Conservation (phyloP, 2,113 vertebrate species). For the Fregata magnificens region DNA sequence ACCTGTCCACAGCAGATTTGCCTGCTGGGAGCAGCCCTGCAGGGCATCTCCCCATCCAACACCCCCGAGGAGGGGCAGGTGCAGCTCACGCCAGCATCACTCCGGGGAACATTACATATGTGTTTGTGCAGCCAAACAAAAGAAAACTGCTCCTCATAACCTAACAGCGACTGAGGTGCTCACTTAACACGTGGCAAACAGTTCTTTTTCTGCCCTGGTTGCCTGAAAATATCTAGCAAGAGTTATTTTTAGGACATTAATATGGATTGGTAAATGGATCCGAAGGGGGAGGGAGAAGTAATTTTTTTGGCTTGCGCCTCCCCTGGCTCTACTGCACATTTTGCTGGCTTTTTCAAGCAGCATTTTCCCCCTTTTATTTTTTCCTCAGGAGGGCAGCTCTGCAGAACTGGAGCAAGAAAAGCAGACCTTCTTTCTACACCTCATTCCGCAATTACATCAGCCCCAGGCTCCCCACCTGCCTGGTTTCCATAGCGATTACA, state of each 20-base stretch:
- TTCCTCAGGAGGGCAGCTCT: not conserved
- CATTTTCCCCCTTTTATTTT: not conserved
- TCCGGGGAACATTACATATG: not conserved
- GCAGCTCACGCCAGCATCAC: accelerated
- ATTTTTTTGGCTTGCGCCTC: not conserved
- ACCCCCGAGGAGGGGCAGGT: too few relatives aligned
- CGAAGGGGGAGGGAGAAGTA: not conserved
- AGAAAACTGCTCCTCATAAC: not conserved
- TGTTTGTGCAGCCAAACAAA: accelerated
- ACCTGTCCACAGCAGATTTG: not conserved
- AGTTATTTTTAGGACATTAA: slow-evolving; percentile 50
- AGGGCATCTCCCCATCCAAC: not conserved
- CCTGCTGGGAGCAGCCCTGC: not conserved
- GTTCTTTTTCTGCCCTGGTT: not conserved
- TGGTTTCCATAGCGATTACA: slow-evolving; percentile 74
- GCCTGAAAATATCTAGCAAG: not conserved
- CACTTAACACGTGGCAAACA: not conserved
- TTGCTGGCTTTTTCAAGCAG: not conserved
- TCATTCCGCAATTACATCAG: slow-evolving; percentile 71
- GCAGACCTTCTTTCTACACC: slow-evolving; percentile 57
- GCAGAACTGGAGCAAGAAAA: not conserved
- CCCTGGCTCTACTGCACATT: not conserved
- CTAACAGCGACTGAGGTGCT: not conserved
- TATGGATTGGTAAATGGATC: not conserved
- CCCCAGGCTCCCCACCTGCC: slow-evolving; percentile 82